phyloP scores from a whole-genome alignment of 1,140 invertebrate genomes.

The Drosophila littoralis region DNA sequence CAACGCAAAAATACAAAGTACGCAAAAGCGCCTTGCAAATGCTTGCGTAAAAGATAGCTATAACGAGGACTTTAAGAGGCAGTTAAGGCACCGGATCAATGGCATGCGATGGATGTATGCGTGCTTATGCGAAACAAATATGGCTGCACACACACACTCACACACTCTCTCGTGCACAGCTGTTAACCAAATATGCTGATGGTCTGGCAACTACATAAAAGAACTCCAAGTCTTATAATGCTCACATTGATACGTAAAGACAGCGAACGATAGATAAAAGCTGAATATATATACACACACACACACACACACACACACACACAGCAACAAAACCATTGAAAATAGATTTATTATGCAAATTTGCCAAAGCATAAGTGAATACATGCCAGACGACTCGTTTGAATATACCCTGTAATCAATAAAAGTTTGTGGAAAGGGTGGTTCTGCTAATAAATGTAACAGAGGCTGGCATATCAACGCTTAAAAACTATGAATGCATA shows the following conservation, averaged over 20 bases:
- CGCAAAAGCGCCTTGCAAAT: slow-evolving; percentile 7
- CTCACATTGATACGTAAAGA: slow-evolving; percentile 57
- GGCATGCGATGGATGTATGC: slow-evolving; percentile 13
- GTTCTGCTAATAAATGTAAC: background rate
- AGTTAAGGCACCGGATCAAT: slow-evolving; percentile 46
- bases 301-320: slow-evolving; percentile 20
- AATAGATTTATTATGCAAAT: slow-evolving; percentile 84
- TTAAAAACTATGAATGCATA: too few species aligned
- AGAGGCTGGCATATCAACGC: too few species aligned
- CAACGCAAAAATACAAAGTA: slow-evolving; percentile 23
- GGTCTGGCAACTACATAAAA: slow-evolving; percentile 49
- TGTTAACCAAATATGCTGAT: slow-evolving; percentile 68
- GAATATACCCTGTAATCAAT: slow-evolving; percentile 20
- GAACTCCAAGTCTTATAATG: slow-evolving; percentile 53
- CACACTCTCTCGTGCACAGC: slow-evolving; percentile 24
- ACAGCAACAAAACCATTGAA: slow-evolving; percentile 69
- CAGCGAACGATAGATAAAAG: slow-evolving; percentile 50
- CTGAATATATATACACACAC: slow-evolving; percentile 19
- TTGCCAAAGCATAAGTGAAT: slow-evolving; percentile 72
- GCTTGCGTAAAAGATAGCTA: slow-evolving; percentile 44
- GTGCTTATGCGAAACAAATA: slow-evolving; percentile 58
- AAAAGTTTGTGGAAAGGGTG: background rate
- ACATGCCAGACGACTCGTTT: slow-evolving; percentile 30
- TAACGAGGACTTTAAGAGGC: slow-evolving; percentile 48
- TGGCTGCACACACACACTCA: slow-evolving; percentile 38